Evolutionary conservation across 2,797 vertebrate genomes (phyloP).

Genomic region (Graptemys geographica): DNA sequence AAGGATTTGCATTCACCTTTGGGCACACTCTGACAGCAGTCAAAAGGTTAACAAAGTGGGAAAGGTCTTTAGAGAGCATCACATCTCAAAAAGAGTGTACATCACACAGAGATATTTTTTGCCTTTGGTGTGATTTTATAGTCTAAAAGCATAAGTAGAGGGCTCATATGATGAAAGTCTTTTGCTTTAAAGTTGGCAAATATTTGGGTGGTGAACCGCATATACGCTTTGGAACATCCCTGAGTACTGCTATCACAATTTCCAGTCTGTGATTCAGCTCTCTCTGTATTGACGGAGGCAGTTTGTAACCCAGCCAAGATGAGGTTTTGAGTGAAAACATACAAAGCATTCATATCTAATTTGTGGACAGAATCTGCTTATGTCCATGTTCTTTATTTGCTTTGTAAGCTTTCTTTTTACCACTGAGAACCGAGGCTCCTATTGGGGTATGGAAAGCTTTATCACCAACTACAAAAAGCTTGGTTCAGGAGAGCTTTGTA

Average conservation of each 20-base stretch:
- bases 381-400: conserved; percentile 72
- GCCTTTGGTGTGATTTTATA: conserved; percentile 39
- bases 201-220: conserved; percentile 71
- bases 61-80: background rate
- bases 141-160: conserved; percentile 26
- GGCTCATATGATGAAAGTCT: conserved; percentile 44
- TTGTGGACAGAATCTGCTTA: conserved; percentile 82
- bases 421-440: conserved; percentile 47
- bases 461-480: conserved; percentile 56
- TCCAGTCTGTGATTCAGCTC: conserved; percentile 78
- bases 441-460: conserved; percentile 60
- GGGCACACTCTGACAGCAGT: background rate
- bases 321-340: conserved; percentile 76
- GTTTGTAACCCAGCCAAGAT: conserved; percentile 60
- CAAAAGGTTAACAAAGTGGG: background rate
- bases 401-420: conserved; percentile 77
- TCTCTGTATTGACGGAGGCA: conserved; percentile 56
- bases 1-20: background rate
- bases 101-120: background rate
- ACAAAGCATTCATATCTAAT: conserved; percentile 73
- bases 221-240: conserved; percentile 70
- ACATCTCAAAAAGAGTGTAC: background rate
- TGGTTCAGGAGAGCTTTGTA: conserved; percentile 8
- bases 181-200: conserved; percentile 64
- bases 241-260: conserved; percentile 71